These are phyloP conservation scores for Temnothorax curvispinosus DNA, from an alignment of 1,140 invertebrate genomes.

Conservation along the genomic window DNA sequence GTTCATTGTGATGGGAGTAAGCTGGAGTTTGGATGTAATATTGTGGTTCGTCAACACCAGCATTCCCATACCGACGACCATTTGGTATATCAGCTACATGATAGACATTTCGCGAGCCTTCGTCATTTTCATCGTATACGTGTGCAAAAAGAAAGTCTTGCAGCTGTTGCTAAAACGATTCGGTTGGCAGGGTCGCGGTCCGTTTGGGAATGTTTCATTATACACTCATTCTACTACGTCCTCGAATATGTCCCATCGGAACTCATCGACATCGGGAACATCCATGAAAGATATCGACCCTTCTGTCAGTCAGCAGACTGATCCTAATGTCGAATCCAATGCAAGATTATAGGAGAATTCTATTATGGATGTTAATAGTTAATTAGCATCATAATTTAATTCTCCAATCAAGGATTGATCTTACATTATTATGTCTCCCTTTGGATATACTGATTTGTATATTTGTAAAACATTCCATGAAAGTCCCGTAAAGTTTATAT, in stretches of 20 bases:
- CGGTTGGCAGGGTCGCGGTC: conserved; percentile 69
- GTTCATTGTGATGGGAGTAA: conserved; percentile 91
- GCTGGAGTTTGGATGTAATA: conserved; percentile 90
- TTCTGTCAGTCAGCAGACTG: background rate
- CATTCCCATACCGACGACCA: conserved; percentile 82
- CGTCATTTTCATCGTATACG: conserved; percentile 90
- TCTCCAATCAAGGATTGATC: background rate
- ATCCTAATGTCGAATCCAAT: background rate
- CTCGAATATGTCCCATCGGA: conserved; percentile 48
- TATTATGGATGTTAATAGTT: background rate
- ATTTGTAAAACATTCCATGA: background rate
- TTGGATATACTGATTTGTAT: background rate
- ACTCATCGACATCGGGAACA: background rate
- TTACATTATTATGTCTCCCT: background rate
- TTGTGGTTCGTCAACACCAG: conserved; percentile 85
- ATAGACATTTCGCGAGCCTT: conserved; percentile 88
- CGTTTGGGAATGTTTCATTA: conserved; percentile 78
- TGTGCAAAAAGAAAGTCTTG: conserved; percentile 86
- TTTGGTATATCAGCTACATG: conserved; percentile 87
- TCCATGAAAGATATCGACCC: background rate
- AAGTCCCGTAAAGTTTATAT: background rate
- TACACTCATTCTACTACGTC: conserved; percentile 70
- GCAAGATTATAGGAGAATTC: background rate
- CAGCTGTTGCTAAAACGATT: conserved; percentile 84
- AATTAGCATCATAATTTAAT: background rate